phyloP scores from a whole-genome alignment of 2,888 invertebrate species.

The Dinocampus coccinellae region DNA sequence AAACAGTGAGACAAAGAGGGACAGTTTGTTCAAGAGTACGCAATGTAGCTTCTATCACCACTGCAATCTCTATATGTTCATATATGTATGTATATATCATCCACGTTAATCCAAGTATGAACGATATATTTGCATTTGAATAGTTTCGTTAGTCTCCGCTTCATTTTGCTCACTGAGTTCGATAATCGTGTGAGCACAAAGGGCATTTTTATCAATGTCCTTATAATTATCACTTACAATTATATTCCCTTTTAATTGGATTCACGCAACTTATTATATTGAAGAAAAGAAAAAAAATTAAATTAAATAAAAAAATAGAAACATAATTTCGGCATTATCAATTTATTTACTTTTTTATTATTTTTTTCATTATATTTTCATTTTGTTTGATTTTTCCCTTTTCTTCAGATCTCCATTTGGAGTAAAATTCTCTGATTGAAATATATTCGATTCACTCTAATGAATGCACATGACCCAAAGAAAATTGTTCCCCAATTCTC shows the following conservation, averaged over 20 bases:
- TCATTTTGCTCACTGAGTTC: conserved; percentile 39
- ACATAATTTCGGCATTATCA: background rate
- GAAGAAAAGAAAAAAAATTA: background rate
- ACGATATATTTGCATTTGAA: conserved; percentile 54
- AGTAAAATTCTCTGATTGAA: background rate
- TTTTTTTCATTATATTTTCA: background rate
- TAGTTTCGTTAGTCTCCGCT: conserved; percentile 52
- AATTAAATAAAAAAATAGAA: background rate
- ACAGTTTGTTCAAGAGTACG: background rate
- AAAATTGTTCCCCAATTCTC: background rate
- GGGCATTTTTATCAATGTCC: conserved; percentile 13
- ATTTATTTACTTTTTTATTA: background rate
- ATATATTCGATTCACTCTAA: conserved; percentile 2
- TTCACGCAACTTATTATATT: background rate
- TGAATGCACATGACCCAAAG: background rate
- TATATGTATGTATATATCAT: background rate
- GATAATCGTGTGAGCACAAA: conserved; percentile 33
- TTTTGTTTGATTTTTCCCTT: background rate
- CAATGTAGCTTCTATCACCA: background rate
- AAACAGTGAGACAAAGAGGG: too few species aligned
- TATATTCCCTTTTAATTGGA: background rate
- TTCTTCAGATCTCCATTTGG: background rate
- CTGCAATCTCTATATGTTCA: background rate
- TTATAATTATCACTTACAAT: background rate
- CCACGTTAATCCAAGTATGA: conserved; percentile 31